Evolutionary conservation across 2,797 vertebrate species (phyloP), one percentile per base, ranked within the genome.

Genomic region (Tympanoctomys barrerae): DNA sequence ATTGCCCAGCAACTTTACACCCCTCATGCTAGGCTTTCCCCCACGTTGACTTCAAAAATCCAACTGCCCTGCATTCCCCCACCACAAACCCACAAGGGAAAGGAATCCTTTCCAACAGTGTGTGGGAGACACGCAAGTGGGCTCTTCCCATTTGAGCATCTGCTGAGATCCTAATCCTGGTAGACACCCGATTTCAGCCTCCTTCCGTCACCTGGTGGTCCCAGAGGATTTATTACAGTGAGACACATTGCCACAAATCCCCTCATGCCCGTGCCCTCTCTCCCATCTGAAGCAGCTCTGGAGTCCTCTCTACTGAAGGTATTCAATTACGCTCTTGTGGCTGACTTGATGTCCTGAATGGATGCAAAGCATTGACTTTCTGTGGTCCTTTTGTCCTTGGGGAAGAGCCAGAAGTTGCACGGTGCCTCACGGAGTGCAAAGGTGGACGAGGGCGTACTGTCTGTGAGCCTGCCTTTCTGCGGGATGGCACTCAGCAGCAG

Each of bases 1-100:
- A 28, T 36, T 11, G 12, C 13, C 1, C 66, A n/a, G 19, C 33
- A 70, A 2, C 16, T 8, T 70, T 18, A 8, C 18, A 39, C 21
- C 28, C 22, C 22, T 57, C 24, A 28, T 49, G 33, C 33, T 39
- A 2, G 9, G 12, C 0, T 28, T 10, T 59, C 52, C 24, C 24
- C 22, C 26, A 10, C 31, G 36, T 26, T 61, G 39, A 13, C 49
- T 87, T 54, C 18, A n/a, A 59, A 57, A 13, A 31, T 39, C 28
- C 1, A 54, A 10, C 13, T 31, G 14, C 8, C 0, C 5, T 36
- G 22, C 14, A 28, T 42, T 21, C 4, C 19, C 33, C 4, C 49
- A 71, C 13, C 28, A 12, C 39, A 39, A 39, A 39, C 39, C 39
- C 39, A 39, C 24, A 21, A 46, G 19, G 33, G 9, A 77, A 89